These are phyloP conservation scores for Siphonodentalium dalli DNA, from an alignment of 2,888 invertebrate genomes.

Conservation along the genomic window DNA sequence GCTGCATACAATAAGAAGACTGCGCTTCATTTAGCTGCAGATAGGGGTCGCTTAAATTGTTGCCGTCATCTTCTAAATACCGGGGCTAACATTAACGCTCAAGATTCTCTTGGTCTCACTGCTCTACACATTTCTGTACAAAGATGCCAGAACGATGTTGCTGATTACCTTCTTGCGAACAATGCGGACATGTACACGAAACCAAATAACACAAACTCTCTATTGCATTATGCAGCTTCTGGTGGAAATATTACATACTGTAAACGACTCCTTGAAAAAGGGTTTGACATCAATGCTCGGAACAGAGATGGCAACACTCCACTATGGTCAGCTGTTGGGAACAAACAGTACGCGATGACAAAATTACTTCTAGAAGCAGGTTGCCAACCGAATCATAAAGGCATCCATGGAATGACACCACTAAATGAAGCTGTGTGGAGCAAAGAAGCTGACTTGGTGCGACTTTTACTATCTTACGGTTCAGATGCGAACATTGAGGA, in stretches of 20 bases:
- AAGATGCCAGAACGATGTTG: constrained; percentile 48
- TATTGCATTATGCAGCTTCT: constrained; percentile 55
- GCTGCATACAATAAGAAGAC: constrained; percentile 52
- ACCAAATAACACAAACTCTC: constrained; percentile 46
- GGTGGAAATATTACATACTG: constrained; percentile 51
- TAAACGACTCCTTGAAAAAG: constrained; percentile 36
- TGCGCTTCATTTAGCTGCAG: constrained; percentile 56
- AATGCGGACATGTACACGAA: constrained; percentile 42
- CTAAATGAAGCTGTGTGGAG: constrained; percentile 61
- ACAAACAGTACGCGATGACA: constrained; percentile 44
- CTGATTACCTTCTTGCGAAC: constrained; percentile 46
- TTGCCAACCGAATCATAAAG: constrained; percentile 42
- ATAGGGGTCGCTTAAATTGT: constrained; percentile 43
- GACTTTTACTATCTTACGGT: constrained; percentile 48
- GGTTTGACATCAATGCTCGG: constrained; percentile 44
- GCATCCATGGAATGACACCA: constrained; percentile 56
- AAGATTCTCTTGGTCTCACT: constrained; percentile 52
- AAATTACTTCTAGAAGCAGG: constrained; percentile 46
- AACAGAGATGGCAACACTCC: constrained; percentile 53
- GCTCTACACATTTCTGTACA: constrained; percentile 57
- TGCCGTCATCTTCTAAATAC: constrained; percentile 44
- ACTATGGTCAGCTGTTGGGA: constrained; percentile 47
- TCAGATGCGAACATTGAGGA: constrained; percentile 56
- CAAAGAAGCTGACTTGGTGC: constrained; percentile 50
- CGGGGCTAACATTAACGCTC: constrained; percentile 48